A percentile compares a stretch with the other conserved stretches of the same genome.
These are phyloP conservation scores for Nannoperca obscura DNA, from an alignment of 2,797 vertebrate species.

Conservation along the genomic window DNA sequence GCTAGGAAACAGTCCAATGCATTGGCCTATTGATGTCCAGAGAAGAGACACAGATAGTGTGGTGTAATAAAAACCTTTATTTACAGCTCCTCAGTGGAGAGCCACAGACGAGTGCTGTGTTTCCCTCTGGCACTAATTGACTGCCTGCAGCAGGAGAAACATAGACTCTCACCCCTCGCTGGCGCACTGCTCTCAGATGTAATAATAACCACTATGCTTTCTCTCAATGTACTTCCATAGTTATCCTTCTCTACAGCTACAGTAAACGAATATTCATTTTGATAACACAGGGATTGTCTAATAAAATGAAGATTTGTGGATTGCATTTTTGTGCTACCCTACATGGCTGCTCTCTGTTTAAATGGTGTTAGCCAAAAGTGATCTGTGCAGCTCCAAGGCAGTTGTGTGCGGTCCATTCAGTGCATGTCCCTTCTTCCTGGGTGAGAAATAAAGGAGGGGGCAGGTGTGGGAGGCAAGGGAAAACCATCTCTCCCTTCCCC, in stretches of 20 bases:
- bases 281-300: slow-evolving; percentile 53
- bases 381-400: slow-evolving; percentile 53
- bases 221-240: slow-evolving; percentile 60
- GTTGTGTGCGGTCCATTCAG: slow-evolving; percentile 81
- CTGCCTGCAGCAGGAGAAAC: slow-evolving; percentile 82
- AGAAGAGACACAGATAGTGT: slow-evolving; percentile 81
- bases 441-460: slow-evolving; percentile 66
- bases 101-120: slow-evolving; percentile 80
- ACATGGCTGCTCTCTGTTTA: slow-evolving; percentile 42
- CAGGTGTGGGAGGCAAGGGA: slow-evolving; percentile 67
- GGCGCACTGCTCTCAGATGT: slow-evolving; percentile 74
- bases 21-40: slow-evolving; percentile 84
- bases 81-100: slow-evolving; percentile 85
- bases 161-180: slow-evolving; percentile 73
- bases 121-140: slow-evolving; percentile 85
- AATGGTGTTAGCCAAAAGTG: slow-evolving; percentile 44
- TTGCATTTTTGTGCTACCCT: slow-evolving; percentile 14
- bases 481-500: slow-evolving; percentile 70
- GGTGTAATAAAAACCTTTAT: slow-evolving; percentile 87
- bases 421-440: slow-evolving; percentile 69
- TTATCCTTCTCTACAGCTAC: slow-evolving; percentile 54
- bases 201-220: slow-evolving; percentile 76
- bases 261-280: slow-evolving; percentile 63
- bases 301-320: slow-evolving; percentile 66
- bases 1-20: slow-evolving; percentile 83